Percentiles rank a stretch among this genome's conserved stretches.
Conservation (phyloP, 2,113 vertebrate species). For the Mastomys coucha region DNA sequence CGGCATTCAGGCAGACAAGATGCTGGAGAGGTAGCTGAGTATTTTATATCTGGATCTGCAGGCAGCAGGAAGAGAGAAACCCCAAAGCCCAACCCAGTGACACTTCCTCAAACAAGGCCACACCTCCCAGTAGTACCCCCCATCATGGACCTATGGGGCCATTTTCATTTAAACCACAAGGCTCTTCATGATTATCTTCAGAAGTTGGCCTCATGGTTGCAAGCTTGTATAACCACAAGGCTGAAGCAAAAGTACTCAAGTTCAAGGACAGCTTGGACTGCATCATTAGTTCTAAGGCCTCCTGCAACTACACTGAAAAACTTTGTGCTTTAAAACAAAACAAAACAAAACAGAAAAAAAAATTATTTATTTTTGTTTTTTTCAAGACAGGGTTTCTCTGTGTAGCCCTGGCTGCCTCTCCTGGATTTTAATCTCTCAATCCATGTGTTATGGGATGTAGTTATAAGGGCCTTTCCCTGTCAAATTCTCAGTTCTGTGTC, state of each 20-base stretch:
- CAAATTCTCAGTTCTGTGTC: background rate
- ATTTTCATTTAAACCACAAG: background rate
- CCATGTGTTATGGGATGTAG: background rate
- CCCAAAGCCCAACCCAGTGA: background rate
- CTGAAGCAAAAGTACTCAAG: background rate
- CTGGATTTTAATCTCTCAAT: background rate
- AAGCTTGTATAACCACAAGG: background rate
- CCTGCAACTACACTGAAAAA: background rate
- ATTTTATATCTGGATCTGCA: background rate
- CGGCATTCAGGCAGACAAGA: background rate
- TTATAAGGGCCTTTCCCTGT: background rate
- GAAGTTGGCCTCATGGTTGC: background rate
- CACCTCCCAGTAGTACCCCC: background rate
- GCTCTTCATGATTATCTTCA: background rate
- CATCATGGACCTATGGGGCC: background rate
- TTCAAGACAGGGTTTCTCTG: too few relatives aligned
- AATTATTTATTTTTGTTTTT: too few relatives aligned
- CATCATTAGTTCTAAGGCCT: background rate
- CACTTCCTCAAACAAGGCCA: background rate
- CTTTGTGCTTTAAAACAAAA: background rate
- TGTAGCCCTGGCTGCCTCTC: background rate
- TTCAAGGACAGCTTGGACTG: background rate
- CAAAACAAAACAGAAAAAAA: background rate
- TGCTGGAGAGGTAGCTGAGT: background rate
- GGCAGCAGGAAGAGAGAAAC: background rate